Evolutionary conservation across 1,140 invertebrate species (phyloP), one percentile per base, ranked within the genome.

Genomic region (Samia ricini): DNA sequence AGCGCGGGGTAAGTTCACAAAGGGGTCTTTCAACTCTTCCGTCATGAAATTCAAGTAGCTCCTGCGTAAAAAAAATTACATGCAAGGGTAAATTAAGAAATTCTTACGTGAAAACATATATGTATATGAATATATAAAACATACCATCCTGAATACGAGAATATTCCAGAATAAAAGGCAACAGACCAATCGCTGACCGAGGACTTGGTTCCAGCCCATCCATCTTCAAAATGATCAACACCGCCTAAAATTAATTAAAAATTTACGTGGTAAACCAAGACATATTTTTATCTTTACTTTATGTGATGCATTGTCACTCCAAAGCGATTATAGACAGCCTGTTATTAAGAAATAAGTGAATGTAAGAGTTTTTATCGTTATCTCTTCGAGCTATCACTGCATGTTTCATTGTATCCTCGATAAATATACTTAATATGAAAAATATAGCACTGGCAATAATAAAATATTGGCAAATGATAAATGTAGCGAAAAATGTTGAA

Each of bases 21-120:
- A 97, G 3, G 98, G 98, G 89, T 99, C 95, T 81, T 96, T 94
- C 0, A 99, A 83, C 85, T 99, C 98, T 91, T 99, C 98, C 10
- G 98, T 98, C 88, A 99, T 98, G 83, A 98, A 99, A 91, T 99
- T 99, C 50, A 99, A 91, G 82, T 98, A 99, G 90, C 96, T 98
- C 95, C 94, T 95, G 78, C 33, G 56, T 92, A 90, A 74, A 74
- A 60, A 56, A 65, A 33, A 77, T 71, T 54, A 2, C 1, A 29
- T 29, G n/a, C n/a, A n/a, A n/a, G n/a, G n/a, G n/a, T 29, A 29
- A 29, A 29, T 1, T 29, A 29, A 29, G 6, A 5, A 29, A 2
- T 29, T 29, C 1, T 8, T 8, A 2, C 4, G 6, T 1, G 10
- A 10, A 29, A 29, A 8, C 10, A 5, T 29, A n/a, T n/a, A n/a